Evolutionary conservation across 1,140 invertebrate species (phyloP).

Genomic region (Nephotettix cincticeps): DNA sequence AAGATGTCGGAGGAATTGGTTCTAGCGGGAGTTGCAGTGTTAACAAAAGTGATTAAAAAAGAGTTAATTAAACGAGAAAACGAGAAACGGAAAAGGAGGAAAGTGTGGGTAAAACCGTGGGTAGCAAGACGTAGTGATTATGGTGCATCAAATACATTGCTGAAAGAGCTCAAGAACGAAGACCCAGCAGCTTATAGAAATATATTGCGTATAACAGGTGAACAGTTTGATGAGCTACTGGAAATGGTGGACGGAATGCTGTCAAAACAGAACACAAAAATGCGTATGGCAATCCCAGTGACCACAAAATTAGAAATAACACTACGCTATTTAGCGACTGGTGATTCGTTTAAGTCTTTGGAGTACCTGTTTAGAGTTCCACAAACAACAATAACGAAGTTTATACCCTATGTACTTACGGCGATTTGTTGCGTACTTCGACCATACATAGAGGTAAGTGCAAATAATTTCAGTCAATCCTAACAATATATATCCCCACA

Average conservation of each 20-base stretch:
- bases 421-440: not conserved
- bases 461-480: not conserved
- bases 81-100: constrained; percentile 29
- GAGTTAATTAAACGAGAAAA: constrained; percentile 13
- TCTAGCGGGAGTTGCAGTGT: constrained; percentile 13
- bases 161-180: constrained; percentile 29
- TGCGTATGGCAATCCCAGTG: constrained; percentile 32
- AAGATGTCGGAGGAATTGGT: constrained; percentile 23
- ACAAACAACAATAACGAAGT: not conserved
- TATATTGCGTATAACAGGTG: not conserved
- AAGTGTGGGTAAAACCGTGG: constrained; percentile 31
- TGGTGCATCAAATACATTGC: constrained; percentile 27
- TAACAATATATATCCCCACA: too few species aligned
- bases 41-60: constrained; percentile 19
- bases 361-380: constrained; percentile 8
- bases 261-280: constrained; percentile 29
- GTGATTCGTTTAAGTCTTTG: constrained; percentile 22
- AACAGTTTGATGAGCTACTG: constrained; percentile 19
- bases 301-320: constrained; percentile 29
- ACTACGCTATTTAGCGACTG: constrained; percentile 32
- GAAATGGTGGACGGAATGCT: constrained; percentile 30
- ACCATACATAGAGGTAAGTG: not conserved
- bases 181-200: not conserved
- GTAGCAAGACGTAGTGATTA: constrained; percentile 27
- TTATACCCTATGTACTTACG: not conserved